Base-by-base conservation (phyloP, 2,113 vertebrate genomes). In the Apus apus region DNA sequence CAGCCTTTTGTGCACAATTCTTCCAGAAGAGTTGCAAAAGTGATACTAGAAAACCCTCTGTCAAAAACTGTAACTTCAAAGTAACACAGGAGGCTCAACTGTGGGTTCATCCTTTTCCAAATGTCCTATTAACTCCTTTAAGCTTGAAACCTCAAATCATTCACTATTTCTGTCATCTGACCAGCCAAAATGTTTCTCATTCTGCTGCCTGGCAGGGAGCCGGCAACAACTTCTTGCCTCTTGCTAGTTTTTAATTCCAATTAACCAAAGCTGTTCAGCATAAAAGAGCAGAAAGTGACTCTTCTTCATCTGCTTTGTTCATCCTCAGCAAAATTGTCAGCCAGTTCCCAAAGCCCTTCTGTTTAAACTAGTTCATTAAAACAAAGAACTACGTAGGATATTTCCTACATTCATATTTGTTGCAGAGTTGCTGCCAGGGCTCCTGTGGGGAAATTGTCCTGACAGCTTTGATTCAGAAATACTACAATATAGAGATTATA, bases 61-160 rank as follows among this genome's bases (percentile, higher is more conserved):
- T 90, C 61, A 92, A 88, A 90, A 86, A 9, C 30, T 66, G 25
- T 40, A 77, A 62, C 76, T 93, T 94, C 75, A 88, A 75, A 90
- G 75, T 80, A 51, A 80, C 19, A 29, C 36, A 71, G 53, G 34
- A 93, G 45, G 7, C 11, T 90, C 16, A 36, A 7, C 40, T 60
- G 74, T 71, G 29, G 26, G n/a, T 92, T 95, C 54, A 48, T 77
- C 57, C 62, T 87, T 38, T 85, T 88, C 34, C 26, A 74, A 61
- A n/a, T 65, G 45, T 38, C 27, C 79, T 92, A 83, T 90, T 90
- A 90, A 87, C 36, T 70, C 60, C 40, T 67, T 85, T 80, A 82
- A 85, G 38, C 38, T 78, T 75, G 40, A 90, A 90, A 81, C 29
- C 75, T 57, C 60, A 74, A 71, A 89, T 76, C 68, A 64, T 36